Conservation (phyloP, 2,797 vertebrate genomes). For the Pagetopsis macropterus region DNA sequence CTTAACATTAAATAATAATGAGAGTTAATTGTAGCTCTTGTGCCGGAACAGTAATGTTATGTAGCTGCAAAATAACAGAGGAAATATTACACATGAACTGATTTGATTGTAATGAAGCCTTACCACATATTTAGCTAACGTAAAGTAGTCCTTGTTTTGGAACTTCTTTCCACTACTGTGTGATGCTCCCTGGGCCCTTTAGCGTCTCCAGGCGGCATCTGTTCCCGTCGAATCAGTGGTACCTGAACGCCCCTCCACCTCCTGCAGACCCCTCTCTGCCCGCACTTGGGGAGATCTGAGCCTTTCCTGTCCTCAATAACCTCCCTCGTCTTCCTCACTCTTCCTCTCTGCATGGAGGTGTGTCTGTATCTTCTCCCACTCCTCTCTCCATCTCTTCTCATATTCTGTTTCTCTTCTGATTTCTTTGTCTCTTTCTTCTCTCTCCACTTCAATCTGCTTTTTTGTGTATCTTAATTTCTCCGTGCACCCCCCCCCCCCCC, state of each 20-base stretch:
- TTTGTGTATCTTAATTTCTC: slow-evolving; percentile 55
- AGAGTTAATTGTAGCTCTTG: slow-evolving; percentile 26
- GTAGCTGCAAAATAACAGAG: slow-evolving; percentile 10
- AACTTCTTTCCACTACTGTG: slow-evolving; percentile 20
- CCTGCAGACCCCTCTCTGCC: slow-evolving; percentile 44
- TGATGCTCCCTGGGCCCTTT: slow-evolving; percentile 23
- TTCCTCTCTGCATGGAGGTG: slow-evolving; percentile 25
- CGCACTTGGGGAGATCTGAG: slow-evolving; percentile 72
- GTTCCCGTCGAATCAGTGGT: slow-evolving; percentile 27
- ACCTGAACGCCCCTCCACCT: slow-evolving; percentile 43
- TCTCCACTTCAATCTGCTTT: slow-evolving; percentile 3
- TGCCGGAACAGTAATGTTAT: slow-evolving; percentile 5
- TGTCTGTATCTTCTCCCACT: slow-evolving; percentile 36
- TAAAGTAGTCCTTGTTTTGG: background rate
- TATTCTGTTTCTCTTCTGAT: slow-evolving; percentile 32
- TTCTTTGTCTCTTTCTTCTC: slow-evolving; percentile 10
- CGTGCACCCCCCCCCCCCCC: background rate
- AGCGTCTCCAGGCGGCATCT: slow-evolving; percentile 40
- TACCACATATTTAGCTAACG: background rate
- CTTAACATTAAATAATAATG: slow-evolving; percentile 42
- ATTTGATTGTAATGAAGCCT: too few relatives aligned
- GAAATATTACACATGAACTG: too few relatives aligned
- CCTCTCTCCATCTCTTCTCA: slow-evolving; percentile 22
- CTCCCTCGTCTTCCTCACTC: slow-evolving; percentile 43
- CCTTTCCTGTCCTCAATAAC: slow-evolving; percentile 68